Evolutionary conservation across 2,888 invertebrate genomes (phyloP).

Genomic region (Campoletis raptor): DNA sequence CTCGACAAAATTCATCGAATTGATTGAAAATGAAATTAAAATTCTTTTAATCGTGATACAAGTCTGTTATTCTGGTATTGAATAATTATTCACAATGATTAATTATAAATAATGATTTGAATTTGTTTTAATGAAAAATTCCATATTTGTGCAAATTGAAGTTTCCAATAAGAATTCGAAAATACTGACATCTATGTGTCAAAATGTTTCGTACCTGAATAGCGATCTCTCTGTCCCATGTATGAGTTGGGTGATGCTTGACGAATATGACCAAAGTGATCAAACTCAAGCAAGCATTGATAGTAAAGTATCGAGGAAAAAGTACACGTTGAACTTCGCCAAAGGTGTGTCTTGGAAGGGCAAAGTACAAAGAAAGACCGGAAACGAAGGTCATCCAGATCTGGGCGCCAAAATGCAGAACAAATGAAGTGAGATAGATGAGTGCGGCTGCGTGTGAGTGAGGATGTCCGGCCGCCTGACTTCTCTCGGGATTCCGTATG

Average conservation of each 20-base stretch:
- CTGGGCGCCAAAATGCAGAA: conserved; percentile 94
- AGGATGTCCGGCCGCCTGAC: conserved; percentile 76
- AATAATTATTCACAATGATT: too few relatives aligned
- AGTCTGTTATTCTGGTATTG: too few relatives aligned
- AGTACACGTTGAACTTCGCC: conserved; percentile 94
- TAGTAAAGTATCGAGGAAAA: conserved; percentile 94
- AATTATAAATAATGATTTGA: neutral
- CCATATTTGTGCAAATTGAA: neutral
- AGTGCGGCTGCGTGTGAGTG: conserved; percentile 85
- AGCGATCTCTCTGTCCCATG: conserved; percentile 85
- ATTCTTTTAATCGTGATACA: too few relatives aligned
- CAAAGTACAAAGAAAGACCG: conserved; percentile 94
- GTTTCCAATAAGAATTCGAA: neutral
- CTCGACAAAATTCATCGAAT: too few relatives aligned
- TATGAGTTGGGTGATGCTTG: conserved; percentile 87
- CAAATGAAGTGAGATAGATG: conserved; percentile 91
- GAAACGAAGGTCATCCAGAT: conserved; percentile 98
- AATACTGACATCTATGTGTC: neutral
- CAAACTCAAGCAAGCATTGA: conserved; percentile 91
- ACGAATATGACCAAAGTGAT: conserved; percentile 90
- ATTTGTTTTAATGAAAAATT: neutral
- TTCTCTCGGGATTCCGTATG: conserved; percentile 76
- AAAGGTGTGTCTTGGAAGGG: conserved; percentile 94
- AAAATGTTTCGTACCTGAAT: conserved; percentile 85
- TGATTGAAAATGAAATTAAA: too few relatives aligned